phyloP scores from a whole-genome alignment of 37 sponge, comb jelly and placozoan species.

The Petrosia ficiformis region DNA sequence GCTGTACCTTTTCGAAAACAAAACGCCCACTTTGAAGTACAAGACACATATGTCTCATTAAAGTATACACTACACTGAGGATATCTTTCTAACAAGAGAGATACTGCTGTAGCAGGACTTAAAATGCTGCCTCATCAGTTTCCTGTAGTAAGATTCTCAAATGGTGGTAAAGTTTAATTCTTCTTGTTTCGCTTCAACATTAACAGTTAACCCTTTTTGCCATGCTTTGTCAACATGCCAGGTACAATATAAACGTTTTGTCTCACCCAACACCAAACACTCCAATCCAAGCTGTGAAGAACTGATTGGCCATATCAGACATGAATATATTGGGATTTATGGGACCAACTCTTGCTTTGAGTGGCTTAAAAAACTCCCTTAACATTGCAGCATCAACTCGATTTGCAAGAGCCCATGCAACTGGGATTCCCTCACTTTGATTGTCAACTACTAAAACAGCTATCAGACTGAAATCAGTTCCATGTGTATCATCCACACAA shows the following conservation, averaged over 20 bases:
- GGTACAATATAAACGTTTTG: slow-evolving; percentile 39
- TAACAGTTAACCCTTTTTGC: slow-evolving; percentile 16
- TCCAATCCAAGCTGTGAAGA: slow-evolving; percentile 51
- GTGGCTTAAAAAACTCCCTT: slow-evolving; percentile 14
- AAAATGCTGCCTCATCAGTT: slow-evolving; percentile 14
- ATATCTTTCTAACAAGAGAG: background rate
- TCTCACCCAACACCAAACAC: slow-evolving; percentile 25
- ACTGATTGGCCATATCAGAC: slow-evolving; percentile 55
- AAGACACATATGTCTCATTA: slow-evolving; percentile 13
- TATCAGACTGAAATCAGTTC: slow-evolving; percentile 31
- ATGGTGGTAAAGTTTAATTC: slow-evolving; percentile 31
- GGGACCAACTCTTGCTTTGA: slow-evolving; percentile 16
- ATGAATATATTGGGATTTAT: slow-evolving; percentile 26
- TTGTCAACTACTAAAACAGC: slow-evolving; percentile 65
- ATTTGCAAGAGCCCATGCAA: slow-evolving; percentile 40
- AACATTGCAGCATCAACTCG: slow-evolving; percentile 29
- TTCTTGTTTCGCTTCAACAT: background rate
- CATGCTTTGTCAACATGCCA: slow-evolving; percentile 68
- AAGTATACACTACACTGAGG: slow-evolving; percentile 37
- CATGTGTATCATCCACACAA: slow-evolving; percentile 39
- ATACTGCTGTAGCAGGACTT: slow-evolving; percentile 12
- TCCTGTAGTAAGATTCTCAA: slow-evolving; percentile 32
- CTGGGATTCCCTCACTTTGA: slow-evolving; percentile 64
- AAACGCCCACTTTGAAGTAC: slow-evolving; percentile 48
- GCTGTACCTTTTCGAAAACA: slow-evolving; percentile 35